Percentiles rank a stretch among this genome's conserved stretches.
phyloP scores from a whole-genome alignment of 1,140 invertebrate species.

The Lutraria rhynchaena region DNA sequence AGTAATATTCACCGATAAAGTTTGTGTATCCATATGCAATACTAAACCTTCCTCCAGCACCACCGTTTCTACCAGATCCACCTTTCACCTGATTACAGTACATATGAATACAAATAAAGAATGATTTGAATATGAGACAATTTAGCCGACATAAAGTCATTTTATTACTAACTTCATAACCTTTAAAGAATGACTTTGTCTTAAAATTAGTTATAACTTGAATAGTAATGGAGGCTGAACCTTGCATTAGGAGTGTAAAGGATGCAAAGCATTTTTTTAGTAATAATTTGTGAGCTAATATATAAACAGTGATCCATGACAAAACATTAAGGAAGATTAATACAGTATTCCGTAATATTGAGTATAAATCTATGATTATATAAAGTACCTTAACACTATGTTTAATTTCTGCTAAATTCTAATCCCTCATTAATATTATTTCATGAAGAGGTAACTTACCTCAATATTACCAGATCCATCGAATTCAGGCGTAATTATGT shows the following conservation, averaged over 20 bases:
- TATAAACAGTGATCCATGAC: background rate
- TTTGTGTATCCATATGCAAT: conserved; percentile 60
- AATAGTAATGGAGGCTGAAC: background rate
- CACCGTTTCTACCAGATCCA: conserved; percentile 69
- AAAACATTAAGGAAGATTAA: background rate
- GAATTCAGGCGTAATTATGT: conserved; percentile 63
- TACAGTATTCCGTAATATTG: too few species aligned
- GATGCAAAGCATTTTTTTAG: background rate
- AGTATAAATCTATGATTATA: too few species aligned
- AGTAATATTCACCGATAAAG: conserved; percentile 67
- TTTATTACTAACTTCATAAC: background rate
- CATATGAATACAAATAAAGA: background rate
- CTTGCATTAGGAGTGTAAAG: background rate
- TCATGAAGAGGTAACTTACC: too few species aligned
- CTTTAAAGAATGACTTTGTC: background rate
- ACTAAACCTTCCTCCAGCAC: conserved; percentile 70
- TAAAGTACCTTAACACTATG: too few species aligned
- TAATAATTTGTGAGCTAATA: background rate
- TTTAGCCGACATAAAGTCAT: background rate
- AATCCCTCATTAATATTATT: background rate
- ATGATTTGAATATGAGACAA: background rate
- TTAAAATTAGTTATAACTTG: background rate
- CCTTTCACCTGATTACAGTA: conserved; percentile 64
- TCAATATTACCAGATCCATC: conserved; percentile 71
- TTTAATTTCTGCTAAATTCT: background rate